These are phyloP conservation scores for Chlorops oryzae DNA, from an alignment of 1,140 invertebrate species.

Conservation along the genomic window DNA sequence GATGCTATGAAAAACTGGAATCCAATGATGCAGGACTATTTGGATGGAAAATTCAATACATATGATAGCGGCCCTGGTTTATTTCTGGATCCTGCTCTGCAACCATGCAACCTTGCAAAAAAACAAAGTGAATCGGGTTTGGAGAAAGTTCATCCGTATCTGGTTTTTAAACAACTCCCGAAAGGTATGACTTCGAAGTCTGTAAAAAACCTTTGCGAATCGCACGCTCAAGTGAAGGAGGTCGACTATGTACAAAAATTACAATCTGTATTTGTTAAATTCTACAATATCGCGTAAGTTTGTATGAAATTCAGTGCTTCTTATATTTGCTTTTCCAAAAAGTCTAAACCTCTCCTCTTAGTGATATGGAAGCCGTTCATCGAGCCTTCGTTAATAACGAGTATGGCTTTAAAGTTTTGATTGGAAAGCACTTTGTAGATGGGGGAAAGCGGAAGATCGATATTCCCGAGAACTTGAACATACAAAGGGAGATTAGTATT, in stretches of 20 bases:
- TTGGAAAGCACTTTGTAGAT: slow-evolving; percentile 12
- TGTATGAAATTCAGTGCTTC: neutral
- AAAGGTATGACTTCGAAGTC: slow-evolving; percentile 3
- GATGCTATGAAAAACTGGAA: slow-evolving; percentile 15
- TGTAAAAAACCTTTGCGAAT: slow-evolving; percentile 8
- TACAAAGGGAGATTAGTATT: too few relatives aligned
- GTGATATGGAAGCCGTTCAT: slow-evolving; percentile 13
- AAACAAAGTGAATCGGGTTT: neutral
- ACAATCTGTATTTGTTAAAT: slow-evolving; percentile 12
- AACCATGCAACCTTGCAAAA: neutral
- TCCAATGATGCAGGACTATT: slow-evolving; percentile 16
- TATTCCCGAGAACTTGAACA: neutral
- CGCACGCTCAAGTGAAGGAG: slow-evolving; percentile 2
- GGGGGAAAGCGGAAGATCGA: slow-evolving; percentile 1
- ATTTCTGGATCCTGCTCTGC: slow-evolving; percentile 8
- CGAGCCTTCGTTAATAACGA: slow-evolving; percentile 11
- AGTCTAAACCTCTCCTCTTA: too few relatives aligned
- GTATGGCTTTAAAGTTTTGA: slow-evolving; percentile 11
- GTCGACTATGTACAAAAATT: slow-evolving; percentile 9
- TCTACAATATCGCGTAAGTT: slow-evolving; percentile 15
- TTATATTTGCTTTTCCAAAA: neutral
- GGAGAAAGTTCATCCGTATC: too few relatives aligned
- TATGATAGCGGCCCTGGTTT: slow-evolving; percentile 11
- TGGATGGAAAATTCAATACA: slow-evolving; percentile 9
- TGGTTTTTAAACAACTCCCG: slow-evolving; percentile 10